These are phyloP conservation scores for Chlamydotis undulata DNA, from an alignment of 2,113 vertebrate genomes.

Conservation along the genomic window DNA sequence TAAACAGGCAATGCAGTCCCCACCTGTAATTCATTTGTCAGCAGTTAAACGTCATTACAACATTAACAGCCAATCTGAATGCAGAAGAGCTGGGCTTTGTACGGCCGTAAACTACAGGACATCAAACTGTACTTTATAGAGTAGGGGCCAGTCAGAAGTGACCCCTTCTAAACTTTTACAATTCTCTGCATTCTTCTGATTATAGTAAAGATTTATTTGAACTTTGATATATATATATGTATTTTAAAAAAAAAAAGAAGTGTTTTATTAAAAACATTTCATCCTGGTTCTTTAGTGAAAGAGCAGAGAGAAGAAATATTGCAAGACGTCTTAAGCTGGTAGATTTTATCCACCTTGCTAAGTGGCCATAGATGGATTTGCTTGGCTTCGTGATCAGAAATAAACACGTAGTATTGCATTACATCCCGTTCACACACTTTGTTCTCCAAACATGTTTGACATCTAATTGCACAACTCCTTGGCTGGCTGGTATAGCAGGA, in stretches of 20 bases:
- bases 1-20: background rate
- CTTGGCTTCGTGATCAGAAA: background rate
- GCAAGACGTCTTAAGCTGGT: background rate
- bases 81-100: slow-evolving; percentile 32
- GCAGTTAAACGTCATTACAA: slow-evolving; percentile 53
- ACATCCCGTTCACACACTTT: background rate
- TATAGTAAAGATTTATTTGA: slow-evolving; percentile 57
- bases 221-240: slow-evolving; percentile 41
- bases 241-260: background rate
- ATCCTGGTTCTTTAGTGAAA: background rate
- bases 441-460: background rate
- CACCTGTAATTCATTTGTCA: slow-evolving; percentile 54
- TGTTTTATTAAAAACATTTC: slow-evolving; percentile 49
- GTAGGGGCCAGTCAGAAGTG: background rate
- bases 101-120: slow-evolving; percentile 45
- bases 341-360: background rate
- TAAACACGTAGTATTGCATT: background rate
- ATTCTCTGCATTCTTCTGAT: slow-evolving; percentile 67
- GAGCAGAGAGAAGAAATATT: background rate
- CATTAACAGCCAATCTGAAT: slow-evolving; percentile 34
- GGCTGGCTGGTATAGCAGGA: background rate
- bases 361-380: background rate
- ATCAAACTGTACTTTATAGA: slow-evolving; percentile 40
- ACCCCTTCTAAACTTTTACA: slow-evolving; percentile 54
- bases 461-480: slow-evolving; percentile 17